These are phyloP conservation scores for Mesembrinibis cayennensis DNA, from an alignment of 2,113 vertebrate genomes.

Conservation along the genomic window DNA sequence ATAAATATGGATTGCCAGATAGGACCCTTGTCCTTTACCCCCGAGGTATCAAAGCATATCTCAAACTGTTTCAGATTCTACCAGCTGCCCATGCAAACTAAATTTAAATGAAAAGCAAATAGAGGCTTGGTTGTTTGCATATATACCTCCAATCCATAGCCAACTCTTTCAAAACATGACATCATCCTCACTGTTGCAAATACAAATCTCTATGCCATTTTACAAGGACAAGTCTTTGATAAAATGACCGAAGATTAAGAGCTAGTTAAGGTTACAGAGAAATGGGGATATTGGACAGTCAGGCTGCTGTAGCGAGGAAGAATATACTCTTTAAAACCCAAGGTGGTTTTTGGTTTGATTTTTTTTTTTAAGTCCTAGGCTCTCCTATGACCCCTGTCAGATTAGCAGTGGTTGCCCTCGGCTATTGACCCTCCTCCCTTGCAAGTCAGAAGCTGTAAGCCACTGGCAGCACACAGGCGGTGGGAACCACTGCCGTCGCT, in stretches of 20 bases:
- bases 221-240: background rate
- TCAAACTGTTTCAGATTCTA: slow-evolving; percentile 51
- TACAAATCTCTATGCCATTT: slow-evolving; percentile 6
- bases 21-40: background rate
- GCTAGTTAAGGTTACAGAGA: background rate
- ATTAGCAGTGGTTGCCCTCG: background rate
- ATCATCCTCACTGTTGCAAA: background rate
- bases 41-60: background rate
- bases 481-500: background rate
- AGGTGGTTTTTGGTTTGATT: background rate
- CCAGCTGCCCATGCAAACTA: slow-evolving; percentile 62
- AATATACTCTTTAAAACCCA: background rate
- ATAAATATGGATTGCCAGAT: background rate
- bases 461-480: fast-evolving
- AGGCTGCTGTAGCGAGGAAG: background rate
- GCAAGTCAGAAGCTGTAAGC: background rate
- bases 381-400: background rate
- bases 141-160: slow-evolving; percentile 9
- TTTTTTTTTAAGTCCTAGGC: background rate
- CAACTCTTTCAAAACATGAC: slow-evolving; percentile 37
- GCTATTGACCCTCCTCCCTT: background rate
- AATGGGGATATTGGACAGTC: background rate
- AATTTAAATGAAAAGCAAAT: slow-evolving; percentile 67
- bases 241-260: background rate
- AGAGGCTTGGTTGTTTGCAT: slow-evolving; percentile 62